Evolutionary conservation across 1,140 invertebrate genomes (phyloP).

Genomic region (Caenorhabditis brenneri): DNA sequence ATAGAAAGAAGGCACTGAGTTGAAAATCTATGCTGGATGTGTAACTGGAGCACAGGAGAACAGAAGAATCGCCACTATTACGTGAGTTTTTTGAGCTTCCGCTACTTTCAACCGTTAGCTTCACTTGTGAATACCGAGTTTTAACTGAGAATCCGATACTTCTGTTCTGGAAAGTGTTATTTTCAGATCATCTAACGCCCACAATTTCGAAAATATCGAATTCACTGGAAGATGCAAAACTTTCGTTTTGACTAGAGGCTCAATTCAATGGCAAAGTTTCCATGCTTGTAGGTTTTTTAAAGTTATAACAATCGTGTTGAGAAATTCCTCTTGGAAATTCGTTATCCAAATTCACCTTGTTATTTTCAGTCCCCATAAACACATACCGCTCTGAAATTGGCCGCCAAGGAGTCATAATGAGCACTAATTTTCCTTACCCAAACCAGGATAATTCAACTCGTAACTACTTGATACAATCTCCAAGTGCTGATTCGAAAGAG

Average conservation of each 20-base stretch:
- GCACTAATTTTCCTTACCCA: neutral
- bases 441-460: no score
- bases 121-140: neutral
- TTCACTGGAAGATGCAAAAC: neutral
- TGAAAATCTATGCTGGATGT: neutral
- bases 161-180: neutral
- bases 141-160: neutral
- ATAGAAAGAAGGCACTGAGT: neutral
- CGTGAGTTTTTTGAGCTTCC: neutral
- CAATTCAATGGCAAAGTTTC: neutral
- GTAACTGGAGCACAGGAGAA: neutral
- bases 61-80: neutral
- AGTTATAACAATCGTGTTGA: no score
- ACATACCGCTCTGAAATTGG: neutral
- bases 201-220: neutral
- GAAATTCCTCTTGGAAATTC: neutral
- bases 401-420: constrained; percentile 2
- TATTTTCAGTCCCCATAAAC: neutral
- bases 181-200: neutral
- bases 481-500: neutral
- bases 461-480: constrained; percentile 13
- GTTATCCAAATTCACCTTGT: neutral
- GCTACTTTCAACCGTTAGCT: no score
- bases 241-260: neutral
- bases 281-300: neutral